A percentile compares a stretch with the other conserved stretches of the same genome.
phyloP scores from a whole-genome alignment of 2,797 vertebrate species.

The Amblyopsis hoosieri region DNA sequence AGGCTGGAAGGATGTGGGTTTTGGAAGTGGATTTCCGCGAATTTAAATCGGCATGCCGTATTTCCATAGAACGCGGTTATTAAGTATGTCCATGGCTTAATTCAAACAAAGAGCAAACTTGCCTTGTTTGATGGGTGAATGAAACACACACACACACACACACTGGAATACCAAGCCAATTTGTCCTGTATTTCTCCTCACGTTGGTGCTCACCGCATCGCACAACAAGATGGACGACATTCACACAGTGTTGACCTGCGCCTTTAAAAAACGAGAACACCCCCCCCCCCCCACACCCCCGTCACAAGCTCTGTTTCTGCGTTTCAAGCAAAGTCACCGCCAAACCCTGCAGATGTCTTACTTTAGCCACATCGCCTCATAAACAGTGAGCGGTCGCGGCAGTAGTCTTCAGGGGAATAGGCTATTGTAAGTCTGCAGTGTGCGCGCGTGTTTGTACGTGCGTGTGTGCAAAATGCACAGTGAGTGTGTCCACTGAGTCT shows the following conservation, averaged over 20 bases:
- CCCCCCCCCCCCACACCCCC: background rate
- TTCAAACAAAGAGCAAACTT: constrained; percentile 7
- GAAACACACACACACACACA: constrained; percentile 3
- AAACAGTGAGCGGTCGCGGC: background rate
- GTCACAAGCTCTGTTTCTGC: background rate
- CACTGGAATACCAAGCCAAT: background rate
- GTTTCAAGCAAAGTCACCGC: background rate
- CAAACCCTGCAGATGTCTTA: background rate
- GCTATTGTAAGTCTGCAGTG: background rate
- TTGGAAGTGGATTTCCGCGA: constrained; percentile 23
- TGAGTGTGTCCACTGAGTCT: constrained; percentile 21
- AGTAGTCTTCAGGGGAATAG: background rate
- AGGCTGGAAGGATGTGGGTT: constrained; percentile 47
- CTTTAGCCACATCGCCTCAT: background rate
- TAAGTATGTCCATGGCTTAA: constrained; percentile 12
- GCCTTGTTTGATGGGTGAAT: constrained; percentile 25
- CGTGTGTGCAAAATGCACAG: background rate
- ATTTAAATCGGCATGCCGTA: constrained; percentile 20
- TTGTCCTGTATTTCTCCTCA: background rate
- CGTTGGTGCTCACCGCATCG: background rate
- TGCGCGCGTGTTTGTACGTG: constrained; percentile 5
- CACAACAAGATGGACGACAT: too few species aligned
- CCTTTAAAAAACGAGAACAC: too few species aligned
- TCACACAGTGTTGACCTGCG: background rate
- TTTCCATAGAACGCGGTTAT: constrained; percentile 30